Evolutionary conservation across 2,888 invertebrate genomes (phyloP).

Genomic region (Aphrophora alni): DNA sequence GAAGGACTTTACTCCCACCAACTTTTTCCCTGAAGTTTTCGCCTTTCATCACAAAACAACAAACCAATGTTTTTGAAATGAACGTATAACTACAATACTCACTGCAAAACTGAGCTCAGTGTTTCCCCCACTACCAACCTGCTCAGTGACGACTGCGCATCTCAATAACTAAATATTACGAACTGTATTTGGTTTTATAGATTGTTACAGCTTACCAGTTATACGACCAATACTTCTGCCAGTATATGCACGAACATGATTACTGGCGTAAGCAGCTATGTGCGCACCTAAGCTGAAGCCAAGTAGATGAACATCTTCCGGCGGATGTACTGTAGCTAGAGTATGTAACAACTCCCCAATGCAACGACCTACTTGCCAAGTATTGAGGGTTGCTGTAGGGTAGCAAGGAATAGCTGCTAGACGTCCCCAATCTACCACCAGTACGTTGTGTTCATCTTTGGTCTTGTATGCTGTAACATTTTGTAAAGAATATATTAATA

Average conservation of each 20-base stretch:
- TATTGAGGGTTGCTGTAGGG: slow-evolving; percentile 74
- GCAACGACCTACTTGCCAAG: slow-evolving; percentile 66
- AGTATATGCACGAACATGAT: slow-evolving; percentile 56
- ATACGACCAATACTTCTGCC: slow-evolving; percentile 49
- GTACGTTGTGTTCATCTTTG: slow-evolving; percentile 75
- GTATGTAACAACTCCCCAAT: slow-evolving; percentile 60
- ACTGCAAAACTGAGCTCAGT: too few species aligned
- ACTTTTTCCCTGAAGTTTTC: too few species aligned
- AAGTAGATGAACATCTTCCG: slow-evolving; percentile 62
- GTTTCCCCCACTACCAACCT: too few species aligned
- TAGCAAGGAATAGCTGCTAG: slow-evolving; percentile 72
- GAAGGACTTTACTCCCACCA: too few species aligned
- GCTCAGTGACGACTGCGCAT: too few species aligned
- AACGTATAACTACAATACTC: too few species aligned
- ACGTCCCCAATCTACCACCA: slow-evolving; percentile 77
- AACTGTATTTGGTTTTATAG: too few species aligned
- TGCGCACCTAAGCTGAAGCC: slow-evolving; percentile 71
- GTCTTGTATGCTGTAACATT: slow-evolving; percentile 67
- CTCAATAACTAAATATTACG: too few species aligned
- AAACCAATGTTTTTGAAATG: too few species aligned
- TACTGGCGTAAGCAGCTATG: slow-evolving; percentile 57
- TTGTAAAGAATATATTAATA: background rate
- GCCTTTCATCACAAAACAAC: too few species aligned
- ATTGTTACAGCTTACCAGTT: slow-evolving; percentile 49
- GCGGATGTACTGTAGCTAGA: slow-evolving; percentile 40